Conservation (phyloP, 1,140 invertebrate genomes). For the Drosophila sechellia region DNA sequence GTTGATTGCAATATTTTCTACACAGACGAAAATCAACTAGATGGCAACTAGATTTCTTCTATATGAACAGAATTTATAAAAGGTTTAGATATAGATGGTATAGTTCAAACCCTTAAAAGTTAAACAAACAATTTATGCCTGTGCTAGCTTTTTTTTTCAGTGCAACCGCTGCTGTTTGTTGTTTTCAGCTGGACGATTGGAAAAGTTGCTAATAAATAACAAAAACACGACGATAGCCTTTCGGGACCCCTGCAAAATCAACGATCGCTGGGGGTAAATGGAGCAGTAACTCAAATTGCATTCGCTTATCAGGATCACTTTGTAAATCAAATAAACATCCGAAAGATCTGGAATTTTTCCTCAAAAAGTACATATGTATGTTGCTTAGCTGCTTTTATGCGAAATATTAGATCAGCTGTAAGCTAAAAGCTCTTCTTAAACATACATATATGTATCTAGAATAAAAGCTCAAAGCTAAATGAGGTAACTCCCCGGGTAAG, state of each 20-base stretch:
- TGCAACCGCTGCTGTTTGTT: conserved; percentile 13
- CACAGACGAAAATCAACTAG: neutral
- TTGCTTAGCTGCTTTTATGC: neutral
- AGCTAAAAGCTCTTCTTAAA: neutral
- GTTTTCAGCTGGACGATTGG: conserved; percentile 12
- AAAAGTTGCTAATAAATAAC: conserved; percentile 41
- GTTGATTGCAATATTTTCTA: conserved; percentile 10
- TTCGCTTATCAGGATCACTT: conserved; percentile 6
- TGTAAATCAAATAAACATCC: neutral
- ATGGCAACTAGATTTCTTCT: neutral
- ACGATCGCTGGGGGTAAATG: conserved; percentile 50
- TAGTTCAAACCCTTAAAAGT: too few relatives aligned
- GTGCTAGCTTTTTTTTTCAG: neutral
- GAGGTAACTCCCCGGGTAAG: neutral
- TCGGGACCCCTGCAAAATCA: conserved; percentile 19
- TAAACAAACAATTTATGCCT: too few relatives aligned
- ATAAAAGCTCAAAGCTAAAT: neutral
- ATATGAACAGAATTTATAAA: too few relatives aligned
- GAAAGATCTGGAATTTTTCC: conserved; percentile 22
- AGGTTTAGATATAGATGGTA: too few relatives aligned
- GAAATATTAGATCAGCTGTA: neutral
- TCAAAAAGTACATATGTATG: neutral
- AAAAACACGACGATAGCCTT: conserved; percentile 54
- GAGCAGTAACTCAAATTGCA: conserved; percentile 18
- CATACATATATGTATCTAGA: neutral